Percentiles rank a stretch among this genome's conserved stretches.
phyloP scores from a whole-genome alignment of 2,888 invertebrate genomes.

The Zelleria hepariella region DNA sequence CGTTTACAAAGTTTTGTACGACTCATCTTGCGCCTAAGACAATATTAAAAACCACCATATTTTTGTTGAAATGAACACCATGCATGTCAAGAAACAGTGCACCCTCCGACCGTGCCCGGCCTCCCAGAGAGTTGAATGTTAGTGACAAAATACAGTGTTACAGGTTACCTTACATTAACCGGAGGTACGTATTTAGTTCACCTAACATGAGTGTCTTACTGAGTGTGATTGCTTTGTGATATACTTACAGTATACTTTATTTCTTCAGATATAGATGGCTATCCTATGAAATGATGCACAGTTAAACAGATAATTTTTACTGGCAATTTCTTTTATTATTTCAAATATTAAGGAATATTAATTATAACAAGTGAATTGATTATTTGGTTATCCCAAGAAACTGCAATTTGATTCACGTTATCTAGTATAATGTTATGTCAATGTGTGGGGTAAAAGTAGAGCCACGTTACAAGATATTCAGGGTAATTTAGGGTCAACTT shows the following conservation, averaged over 20 bases:
- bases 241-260: conserved; percentile 73
- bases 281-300: conserved; percentile 82
- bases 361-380: conserved; percentile 10
- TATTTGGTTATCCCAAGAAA: not conserved
- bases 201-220: conserved; percentile 67
- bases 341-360: conserved; percentile 24
- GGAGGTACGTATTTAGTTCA: conserved; percentile 44
- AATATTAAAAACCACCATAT: conserved; percentile 46
- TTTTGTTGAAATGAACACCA: conserved; percentile 53
- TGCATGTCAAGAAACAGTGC: conserved; percentile 50
- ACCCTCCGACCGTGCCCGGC: conserved; percentile 25
- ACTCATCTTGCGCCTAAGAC: conserved; percentile 26
- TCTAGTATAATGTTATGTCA: not conserved
- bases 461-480: too few relatives aligned
- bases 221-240: conserved; percentile 70
- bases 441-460: not conserved
- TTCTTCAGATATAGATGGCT: conserved; percentile 75
- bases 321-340: conserved; percentile 65
- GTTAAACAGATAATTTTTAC: conserved; percentile 82
- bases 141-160: conserved; percentile 39
- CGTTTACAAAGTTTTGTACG: conserved; percentile 24
- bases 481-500: too few relatives aligned
- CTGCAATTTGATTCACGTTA: not conserved
- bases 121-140: conserved; percentile 22
- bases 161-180: conserved; percentile 37